phyloP scores from a whole-genome alignment of 2,113 vertebrate species.

The Emberiza fucata region DNA sequence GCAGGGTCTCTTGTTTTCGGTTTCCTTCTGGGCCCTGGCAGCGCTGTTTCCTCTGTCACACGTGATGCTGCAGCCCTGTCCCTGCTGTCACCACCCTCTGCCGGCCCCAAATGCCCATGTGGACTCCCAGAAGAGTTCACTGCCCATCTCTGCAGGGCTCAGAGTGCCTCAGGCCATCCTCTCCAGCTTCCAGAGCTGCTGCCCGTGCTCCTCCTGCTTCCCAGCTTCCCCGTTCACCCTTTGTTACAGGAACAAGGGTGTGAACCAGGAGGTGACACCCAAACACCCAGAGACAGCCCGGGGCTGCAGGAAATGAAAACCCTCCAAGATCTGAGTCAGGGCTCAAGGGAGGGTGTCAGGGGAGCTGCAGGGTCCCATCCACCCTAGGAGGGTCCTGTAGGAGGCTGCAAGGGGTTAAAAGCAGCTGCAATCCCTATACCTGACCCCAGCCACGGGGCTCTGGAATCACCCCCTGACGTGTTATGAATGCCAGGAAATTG shows the following conservation, averaged over 20 bases:
- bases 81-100: background rate
- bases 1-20: slow-evolving; percentile 1
- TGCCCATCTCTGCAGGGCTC: rapidly evolving
- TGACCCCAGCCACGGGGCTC: background rate
- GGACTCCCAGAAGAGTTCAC: rapidly evolving
- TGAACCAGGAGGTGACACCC: background rate
- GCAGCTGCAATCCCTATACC: background rate
- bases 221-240: background rate
- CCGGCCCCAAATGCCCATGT: rapidly evolving
- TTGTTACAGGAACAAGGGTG: rapidly evolving
- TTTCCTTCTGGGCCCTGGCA: background rate
- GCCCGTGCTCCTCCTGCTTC: background rate
- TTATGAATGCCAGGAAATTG: background rate
- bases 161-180: background rate
- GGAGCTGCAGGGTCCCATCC: background rate
- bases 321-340: background rate
- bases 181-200: background rate
- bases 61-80: rapidly evolving
- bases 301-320: background rate
- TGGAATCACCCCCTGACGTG: rapidly evolving
- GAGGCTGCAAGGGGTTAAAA: background rate
- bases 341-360: background rate
- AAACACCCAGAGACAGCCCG: background rate
- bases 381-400: rapidly evolving
- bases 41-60: background rate